These are phyloP conservation scores for Hypotaenidia philippensis DNA, from an alignment of 2,797 vertebrate species.

Conservation along the genomic window DNA sequence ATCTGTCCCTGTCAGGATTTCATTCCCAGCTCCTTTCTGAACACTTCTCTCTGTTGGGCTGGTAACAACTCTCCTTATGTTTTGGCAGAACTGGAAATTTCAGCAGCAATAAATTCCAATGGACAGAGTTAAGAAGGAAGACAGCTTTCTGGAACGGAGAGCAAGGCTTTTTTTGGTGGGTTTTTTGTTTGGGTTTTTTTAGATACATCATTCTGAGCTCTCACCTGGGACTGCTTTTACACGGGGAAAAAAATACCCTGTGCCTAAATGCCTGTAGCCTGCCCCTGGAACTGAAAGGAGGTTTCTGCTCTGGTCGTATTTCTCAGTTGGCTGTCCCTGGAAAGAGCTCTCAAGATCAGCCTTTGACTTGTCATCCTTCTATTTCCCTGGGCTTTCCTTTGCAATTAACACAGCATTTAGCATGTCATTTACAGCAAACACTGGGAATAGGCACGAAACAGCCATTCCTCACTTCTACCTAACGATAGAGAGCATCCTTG, in stretches of 20 bases:
- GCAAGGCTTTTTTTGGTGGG: not conserved
- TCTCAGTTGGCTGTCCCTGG: not conserved
- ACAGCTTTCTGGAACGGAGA: constrained; percentile 54
- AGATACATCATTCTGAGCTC: not conserved
- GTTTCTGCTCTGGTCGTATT: not conserved
- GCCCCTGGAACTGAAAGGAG: constrained; percentile 20
- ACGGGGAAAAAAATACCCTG: not conserved
- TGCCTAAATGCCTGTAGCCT: not conserved
- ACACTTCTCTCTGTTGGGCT: not conserved
- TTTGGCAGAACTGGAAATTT: constrained; percentile 67
- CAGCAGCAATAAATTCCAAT: constrained; percentile 62
- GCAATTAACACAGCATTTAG: not conserved
- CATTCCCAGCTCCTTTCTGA: not conserved
- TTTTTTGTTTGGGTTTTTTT: not conserved
- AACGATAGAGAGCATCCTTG: accelerated
- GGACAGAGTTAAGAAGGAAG: constrained; percentile 51
- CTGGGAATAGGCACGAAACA: not conserved
- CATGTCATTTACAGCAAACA: not conserved
- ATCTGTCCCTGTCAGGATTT: not conserved
- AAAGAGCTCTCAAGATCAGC: not conserved
- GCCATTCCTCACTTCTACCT: not conserved
- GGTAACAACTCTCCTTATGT: constrained; percentile 38
- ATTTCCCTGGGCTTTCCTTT: not conserved
- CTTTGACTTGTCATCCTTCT: not conserved
- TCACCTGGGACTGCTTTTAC: constrained; percentile 43